phyloP scores from a whole-genome alignment of 2,888 invertebrate genomes.

The Thumatha senex region DNA sequence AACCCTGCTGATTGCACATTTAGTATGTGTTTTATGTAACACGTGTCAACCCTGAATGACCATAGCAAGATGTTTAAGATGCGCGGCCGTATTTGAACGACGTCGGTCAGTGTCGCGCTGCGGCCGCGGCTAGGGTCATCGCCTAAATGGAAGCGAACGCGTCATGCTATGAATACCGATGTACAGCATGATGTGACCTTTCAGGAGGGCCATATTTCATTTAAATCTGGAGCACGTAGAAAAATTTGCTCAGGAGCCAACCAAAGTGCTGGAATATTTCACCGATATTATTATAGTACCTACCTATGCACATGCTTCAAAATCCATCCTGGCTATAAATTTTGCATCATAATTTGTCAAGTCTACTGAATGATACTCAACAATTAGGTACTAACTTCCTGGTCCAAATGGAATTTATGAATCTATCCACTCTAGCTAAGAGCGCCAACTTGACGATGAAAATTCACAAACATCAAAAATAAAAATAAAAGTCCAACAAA shows the following conservation, averaged over 20 bases:
- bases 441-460: too few species aligned
- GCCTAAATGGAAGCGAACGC: conserved; percentile 14
- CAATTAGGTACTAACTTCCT: too few species aligned
- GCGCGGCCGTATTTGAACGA: conserved; percentile 22
- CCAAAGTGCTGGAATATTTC: too few species aligned
- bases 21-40: not conserved
- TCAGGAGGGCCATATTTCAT: not conserved
- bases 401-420: too few species aligned
- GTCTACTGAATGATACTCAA: too few species aligned
- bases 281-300: too few species aligned
- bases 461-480: too few species aligned
- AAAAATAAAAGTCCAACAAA: too few species aligned
- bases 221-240: conserved; percentile 1
- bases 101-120: conserved; percentile 33
- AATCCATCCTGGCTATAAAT: too few species aligned
- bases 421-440: too few species aligned
- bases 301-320: too few species aligned
- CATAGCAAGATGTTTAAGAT: conserved; percentile 11
- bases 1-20: not conserved
- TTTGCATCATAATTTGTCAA: too few species aligned
- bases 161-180: conserved; percentile 27
- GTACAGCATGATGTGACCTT: not conserved
- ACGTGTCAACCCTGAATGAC: conserved; percentile 20
- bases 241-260: not conserved
- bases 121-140: conserved; percentile 35